Base-by-base conservation (phyloP, 2,797 vertebrate species). In the Poecilia wingei region DNA sequence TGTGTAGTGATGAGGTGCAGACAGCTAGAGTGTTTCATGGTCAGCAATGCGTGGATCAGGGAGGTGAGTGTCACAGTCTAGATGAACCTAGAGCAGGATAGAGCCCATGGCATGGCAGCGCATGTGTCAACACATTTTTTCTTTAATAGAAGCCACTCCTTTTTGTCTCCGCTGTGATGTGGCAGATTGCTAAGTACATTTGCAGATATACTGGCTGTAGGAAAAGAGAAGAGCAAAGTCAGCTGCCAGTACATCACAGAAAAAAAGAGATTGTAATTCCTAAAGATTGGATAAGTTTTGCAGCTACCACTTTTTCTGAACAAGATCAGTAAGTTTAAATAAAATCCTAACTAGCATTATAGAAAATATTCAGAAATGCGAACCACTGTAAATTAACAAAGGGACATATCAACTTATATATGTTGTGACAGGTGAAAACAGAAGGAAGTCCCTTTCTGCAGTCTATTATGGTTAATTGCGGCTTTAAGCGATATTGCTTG, bases 381-480 rank as follows among this genome's bases (percentile, higher is more conserved):
- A 74, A 72, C 41, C n/a, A 74, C 1, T 28, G 25, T 31, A 85
- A 9, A 81, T 46, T 9, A 31, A 76, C 47, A 78, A 46, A 77
- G 36, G 83, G 55, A 39, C 12, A 71, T 78, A 77, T 55, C 25
- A 69, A 31, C 66, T 45, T 55, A 6, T 80, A 88, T 83, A 84
- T 85, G 82, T 83, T 80, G 82, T 78, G 4, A 25, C 59, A 64
- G 45, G 6, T 47, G 28, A 75, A 78, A 90, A 84, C 59, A 75
- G 87, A 91, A 89, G 86, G 75, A 86, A 89, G 83, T 82, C 68
- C 86, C 78, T 87, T 89, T 81, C 88, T 91, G 84, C 79, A 93
- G 90, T 91, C 92, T 92, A 95, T 95, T 94, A 95, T 83, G 88
- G 92, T 94, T 96, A 95, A 96, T 95, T 95, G 94, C 90, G 89